Evolutionary conservation across 2,888 invertebrate species (phyloP).

Genomic region (Vesta saturnalis): DNA sequence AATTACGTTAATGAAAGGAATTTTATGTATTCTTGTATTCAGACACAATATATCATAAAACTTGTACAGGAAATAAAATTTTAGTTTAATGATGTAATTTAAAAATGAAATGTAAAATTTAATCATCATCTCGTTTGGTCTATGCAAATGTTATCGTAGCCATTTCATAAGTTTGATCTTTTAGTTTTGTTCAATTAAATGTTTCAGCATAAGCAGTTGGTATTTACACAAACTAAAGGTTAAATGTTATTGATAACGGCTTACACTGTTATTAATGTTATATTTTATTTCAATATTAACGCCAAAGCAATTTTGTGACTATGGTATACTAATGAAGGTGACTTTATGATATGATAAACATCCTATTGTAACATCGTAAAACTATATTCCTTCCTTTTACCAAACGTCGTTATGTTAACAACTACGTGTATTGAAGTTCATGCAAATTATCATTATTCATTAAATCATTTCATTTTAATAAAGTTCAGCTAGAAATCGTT

Average conservation of each 20-base stretch:
- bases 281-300: no score
- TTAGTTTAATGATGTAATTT: conserved; percentile 1
- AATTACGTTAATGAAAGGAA: conserved; percentile 5
- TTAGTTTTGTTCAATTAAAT: neutral
- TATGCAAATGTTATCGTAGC: conserved; percentile 5
- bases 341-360: neutral
- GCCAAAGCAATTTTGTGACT: neutral
- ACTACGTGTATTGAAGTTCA: no score
- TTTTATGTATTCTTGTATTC: neutral
- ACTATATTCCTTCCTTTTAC: no score
- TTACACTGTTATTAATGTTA: no score
- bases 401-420: no score
- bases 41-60: conserved; percentile 1
- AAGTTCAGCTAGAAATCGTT: no score
- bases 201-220: neutral
- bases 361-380: no score
- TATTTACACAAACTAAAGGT: conserved; percentile 2
- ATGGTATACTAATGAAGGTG: neutral
- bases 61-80: no score
- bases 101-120: neutral
- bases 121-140: neutral
- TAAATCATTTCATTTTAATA: no score
- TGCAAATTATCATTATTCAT: no score
- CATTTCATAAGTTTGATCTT: conserved; percentile 10
- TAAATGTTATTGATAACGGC: conserved; percentile 3